Evolutionary conservation across 2,888 invertebrate species (phyloP).

Genomic region (Erannis defoliaria): DNA sequence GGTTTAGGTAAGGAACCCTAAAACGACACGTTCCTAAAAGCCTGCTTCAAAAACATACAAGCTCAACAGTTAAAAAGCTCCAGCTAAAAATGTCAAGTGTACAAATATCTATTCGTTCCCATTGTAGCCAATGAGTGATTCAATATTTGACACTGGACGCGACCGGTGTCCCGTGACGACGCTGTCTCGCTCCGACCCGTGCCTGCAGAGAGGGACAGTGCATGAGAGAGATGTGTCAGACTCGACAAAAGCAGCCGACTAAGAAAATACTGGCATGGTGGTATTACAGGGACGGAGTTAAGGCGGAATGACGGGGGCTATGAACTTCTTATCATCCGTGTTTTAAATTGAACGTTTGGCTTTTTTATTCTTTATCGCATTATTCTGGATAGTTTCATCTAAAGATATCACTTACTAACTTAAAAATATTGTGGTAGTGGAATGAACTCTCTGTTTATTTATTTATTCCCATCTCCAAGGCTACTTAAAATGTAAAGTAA

Average conservation of each 20-base stretch:
- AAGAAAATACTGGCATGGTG: slow-evolving; percentile 84
- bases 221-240: slow-evolving; percentile 54
- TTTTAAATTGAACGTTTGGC: too few relatives aligned
- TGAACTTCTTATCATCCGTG: too few relatives aligned
- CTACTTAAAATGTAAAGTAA: too few relatives aligned
- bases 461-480: too few relatives aligned
- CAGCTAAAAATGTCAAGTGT: slow-evolving; percentile 57
- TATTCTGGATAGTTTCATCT: too few relatives aligned
- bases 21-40: slow-evolving; percentile 11
- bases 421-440: too few relatives aligned
- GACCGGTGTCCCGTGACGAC: slow-evolving; percentile 65
- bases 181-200: slow-evolving; percentile 52
- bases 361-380: too few relatives aligned
- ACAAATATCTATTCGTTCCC: slow-evolving; percentile 57
- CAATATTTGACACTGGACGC: slow-evolving; percentile 72
- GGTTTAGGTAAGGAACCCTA: background rate
- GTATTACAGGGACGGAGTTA: slow-evolving; percentile 73
- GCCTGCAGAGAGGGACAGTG: slow-evolving; percentile 53
- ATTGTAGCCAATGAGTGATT: slow-evolving; percentile 81
- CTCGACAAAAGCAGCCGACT: slow-evolving; percentile 83
- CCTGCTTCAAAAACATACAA: slow-evolving; percentile 45
- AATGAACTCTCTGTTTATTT: too few relatives aligned
- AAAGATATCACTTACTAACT: too few relatives aligned
- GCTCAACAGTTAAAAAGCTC: slow-evolving; percentile 48
- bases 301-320: background rate